Conservation (phyloP, 2,888 invertebrate genomes). For the Phragmatobia fuliginosa region DNA sequence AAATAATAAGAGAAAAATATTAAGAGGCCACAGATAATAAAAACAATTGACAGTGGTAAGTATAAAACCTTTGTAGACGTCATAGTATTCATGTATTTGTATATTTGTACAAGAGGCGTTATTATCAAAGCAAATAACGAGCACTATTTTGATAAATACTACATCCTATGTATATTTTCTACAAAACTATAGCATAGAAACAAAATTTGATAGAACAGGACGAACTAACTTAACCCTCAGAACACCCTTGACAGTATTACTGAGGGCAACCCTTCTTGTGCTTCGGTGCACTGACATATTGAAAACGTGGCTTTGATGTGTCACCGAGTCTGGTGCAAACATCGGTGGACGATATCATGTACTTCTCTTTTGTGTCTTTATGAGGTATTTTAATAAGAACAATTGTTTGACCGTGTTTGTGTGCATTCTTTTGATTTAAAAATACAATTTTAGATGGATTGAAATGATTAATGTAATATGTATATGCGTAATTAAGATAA, state of each 20-base stretch:
- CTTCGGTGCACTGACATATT: slow-evolving; percentile 61
- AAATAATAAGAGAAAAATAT: background rate
- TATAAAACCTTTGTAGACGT: background rate
- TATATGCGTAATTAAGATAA: no score
- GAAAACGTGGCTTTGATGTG: slow-evolving; percentile 67
- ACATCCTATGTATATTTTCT: no score
- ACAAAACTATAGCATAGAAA: background rate
- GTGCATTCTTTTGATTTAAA: background rate
- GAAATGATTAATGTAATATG: no score
- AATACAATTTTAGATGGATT: background rate
- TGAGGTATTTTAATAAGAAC: slow-evolving; percentile 4
- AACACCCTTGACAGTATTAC: slow-evolving; percentile 1
- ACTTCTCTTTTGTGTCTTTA: slow-evolving; percentile 25
- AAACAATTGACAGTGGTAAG: background rate
- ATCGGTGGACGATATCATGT: slow-evolving; percentile 34
- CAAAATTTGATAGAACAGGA: background rate
- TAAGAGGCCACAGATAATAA: background rate
- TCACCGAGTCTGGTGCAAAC: slow-evolving; percentile 43
- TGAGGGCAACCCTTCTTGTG: slow-evolving; percentile 21
- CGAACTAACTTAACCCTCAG: slow-evolving; percentile 5
- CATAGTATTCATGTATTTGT: no score
- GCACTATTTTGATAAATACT: background rate
- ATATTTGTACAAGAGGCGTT: no score
- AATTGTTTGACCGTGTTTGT: slow-evolving; percentile 1
- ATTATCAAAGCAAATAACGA: no score